A percentile compares a stretch with the other conserved stretches of the same genome.
phyloP scores from a whole-genome alignment of 1,140 invertebrate genomes.

The Trissolcus basalis region DNA sequence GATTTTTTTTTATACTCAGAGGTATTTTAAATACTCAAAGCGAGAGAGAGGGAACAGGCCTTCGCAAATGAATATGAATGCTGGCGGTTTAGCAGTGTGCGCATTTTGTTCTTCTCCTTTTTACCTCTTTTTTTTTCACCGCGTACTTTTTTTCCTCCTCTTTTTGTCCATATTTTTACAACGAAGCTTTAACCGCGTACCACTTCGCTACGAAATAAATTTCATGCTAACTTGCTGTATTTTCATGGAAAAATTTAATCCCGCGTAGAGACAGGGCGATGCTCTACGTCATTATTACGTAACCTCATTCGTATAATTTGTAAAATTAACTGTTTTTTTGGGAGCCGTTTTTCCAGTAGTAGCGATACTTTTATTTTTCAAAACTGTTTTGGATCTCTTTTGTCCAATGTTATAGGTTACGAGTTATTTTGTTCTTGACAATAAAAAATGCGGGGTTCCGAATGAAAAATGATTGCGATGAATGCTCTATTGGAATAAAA shows the following conservation, averaged over 20 bases:
- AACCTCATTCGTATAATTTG: slow-evolving; percentile 19
- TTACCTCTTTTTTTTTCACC: no score
- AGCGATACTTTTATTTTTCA: no score
- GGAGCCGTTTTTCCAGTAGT: no score
- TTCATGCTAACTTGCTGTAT: slow-evolving; percentile 36
- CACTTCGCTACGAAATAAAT: slow-evolving; percentile 42
- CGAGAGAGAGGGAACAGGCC: slow-evolving; percentile 8
- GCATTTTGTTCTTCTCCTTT: slow-evolving; percentile 11
- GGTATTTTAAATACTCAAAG: slow-evolving; percentile 48
- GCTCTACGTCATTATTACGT: slow-evolving; percentile 25
- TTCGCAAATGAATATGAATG: slow-evolving; percentile 61
- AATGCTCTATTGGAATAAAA: no score
- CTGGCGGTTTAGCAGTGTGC: slow-evolving; percentile 52
- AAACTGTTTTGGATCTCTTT: no score
- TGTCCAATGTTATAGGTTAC: no score
- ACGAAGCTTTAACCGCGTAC: slow-evolving; percentile 42
- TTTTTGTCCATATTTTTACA: slow-evolving; percentile 11
- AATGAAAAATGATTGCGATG: no score
- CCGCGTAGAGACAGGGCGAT: slow-evolving; percentile 14
- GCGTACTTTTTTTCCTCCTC: slow-evolving; percentile 1
- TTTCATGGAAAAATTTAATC: slow-evolving; percentile 31
- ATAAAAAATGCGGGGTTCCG: no score
- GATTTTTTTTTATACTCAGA: slow-evolving; percentile 34
- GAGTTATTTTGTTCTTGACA: no score
- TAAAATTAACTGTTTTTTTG: slow-evolving; percentile 8